Base-by-base conservation (phyloP, 2,888 invertebrate species). In the Lasioglossum malachurum region DNA sequence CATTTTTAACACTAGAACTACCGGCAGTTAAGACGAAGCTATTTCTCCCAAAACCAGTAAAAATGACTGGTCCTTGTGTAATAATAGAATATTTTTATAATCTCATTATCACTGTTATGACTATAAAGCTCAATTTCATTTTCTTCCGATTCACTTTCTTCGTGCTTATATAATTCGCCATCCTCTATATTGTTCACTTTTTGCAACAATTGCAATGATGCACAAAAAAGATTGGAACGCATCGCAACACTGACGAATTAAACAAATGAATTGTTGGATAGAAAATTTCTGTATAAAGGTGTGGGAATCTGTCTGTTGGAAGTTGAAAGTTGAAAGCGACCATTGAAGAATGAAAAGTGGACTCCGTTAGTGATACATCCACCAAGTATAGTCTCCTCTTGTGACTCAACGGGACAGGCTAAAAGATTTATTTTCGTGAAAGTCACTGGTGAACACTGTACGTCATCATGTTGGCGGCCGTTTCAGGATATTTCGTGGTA, bases 351-450 rank as follows among this genome's bases (percentile, higher is more conserved):
- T 49, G 53, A 75, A 64, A 41, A 75, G 23, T 19, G 60, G 27
- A 67, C 10, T 46, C 35, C 27, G 67, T 64, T 46, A 49, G 12
- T n/a, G 19, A 16, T 31, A 16, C 10, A 31, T 4, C 5, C 23
- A 23, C n/a, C 46, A 72, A 49, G 46, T 41, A 7, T 12, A n/a
- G 4, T 14, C 57, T 27, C 23, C 10, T 75, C 23, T 41, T 67
- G 27, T 46, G 82, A 31, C 31, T 76, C 57, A 57, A 73, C 53
- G 46, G 31, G 27, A 31, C 14, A 71, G 23, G 60, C 35, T 14
- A 31, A 67, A 64, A 75, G 87, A 86, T 87, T 81, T 74, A 76
- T 53, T 76, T 69, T 75, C 81, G 80, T 80, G 86, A 86, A 86
- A 83, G 87, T 81, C 69, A 72, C 64, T 35, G 31, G 38, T 38